Base-by-base conservation (phyloP, 2,888 invertebrate genomes). In the Lasius fuliginosus region DNA sequence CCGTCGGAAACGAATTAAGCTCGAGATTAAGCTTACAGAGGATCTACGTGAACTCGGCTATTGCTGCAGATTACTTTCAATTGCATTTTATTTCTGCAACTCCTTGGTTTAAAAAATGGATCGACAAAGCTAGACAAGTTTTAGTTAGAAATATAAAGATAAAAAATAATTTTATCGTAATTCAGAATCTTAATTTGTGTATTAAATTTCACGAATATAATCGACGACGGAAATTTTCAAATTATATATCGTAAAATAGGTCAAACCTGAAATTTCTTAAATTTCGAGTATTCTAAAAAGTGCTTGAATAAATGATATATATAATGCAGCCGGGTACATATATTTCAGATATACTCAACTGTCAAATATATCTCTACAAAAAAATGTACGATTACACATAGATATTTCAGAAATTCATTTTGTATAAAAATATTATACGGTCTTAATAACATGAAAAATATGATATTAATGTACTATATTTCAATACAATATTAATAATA, bases 1-100 rank as follows among this genome's bases (percentile, higher is more conserved):
- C 8, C 60, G 6, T 77, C 36, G 33, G 27, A 73, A 60, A 79
- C 73, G 36, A 71, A 73, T 79, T 79, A 79, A 73, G 73, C 46
- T 46, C 4, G 33, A 60, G 73, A 60, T 79, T 60, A 79, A 79
- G 73, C 60, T 79, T 60, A 79, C 42, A 33, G 36, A 36, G 42
- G 68, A 42, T 77, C 42, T 42, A 42, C 33, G 68, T 30, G 42
- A 30, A n/a, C 76, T 30, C 30, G 12, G 18, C 42, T 58, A 77
- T 46, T 30, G 46, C 60, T 36, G 60, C 18, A 23, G 33, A 46
- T 79, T 62, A 71, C 27, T 79, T 79, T 36, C 36, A 60, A 62
- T 49, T 49, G 23, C 73, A n/a, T 62, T 73, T 79, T 49, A 40
- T 60, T 71, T 33, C 18, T 42, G 3, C 68, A 56, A 56, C 8